phyloP scores from a whole-genome alignment of 1,140 invertebrate genomes.

The Monomorium pharaonis region DNA sequence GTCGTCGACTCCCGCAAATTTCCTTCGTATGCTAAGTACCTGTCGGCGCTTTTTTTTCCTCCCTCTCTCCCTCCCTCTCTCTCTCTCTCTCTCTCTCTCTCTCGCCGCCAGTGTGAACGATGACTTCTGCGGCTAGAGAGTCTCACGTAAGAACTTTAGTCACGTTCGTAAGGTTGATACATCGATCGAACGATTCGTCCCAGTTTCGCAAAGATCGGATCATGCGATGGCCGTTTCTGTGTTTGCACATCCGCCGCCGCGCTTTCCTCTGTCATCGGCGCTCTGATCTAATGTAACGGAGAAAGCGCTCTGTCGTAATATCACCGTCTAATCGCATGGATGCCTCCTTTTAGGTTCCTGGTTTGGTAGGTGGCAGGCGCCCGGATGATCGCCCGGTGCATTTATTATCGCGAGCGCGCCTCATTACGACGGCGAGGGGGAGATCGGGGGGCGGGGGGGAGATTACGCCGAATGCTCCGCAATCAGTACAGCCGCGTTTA shows the following conservation, averaged over 20 bases:
- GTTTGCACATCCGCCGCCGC: conserved; percentile 11
- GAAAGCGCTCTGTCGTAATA: conserved; percentile 61
- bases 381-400: not conserved
- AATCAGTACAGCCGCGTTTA: conserved; percentile 22
- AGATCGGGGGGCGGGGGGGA: not conserved
- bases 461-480: conserved; percentile 8
- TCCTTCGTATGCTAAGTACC: conserved; percentile 33
- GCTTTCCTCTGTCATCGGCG: conserved; percentile 65
- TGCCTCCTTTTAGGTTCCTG: conserved; percentile 27
- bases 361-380: conserved; percentile 1
- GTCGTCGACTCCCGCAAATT: conserved; percentile 44
- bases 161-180: conserved; percentile 46
- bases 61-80: not conserved
- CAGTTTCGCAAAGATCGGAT: conserved; percentile 57
- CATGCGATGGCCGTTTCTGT: conserved; percentile 26
- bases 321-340: conserved; percentile 34
- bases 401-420: conserved; percentile 38
- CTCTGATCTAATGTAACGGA: conserved; percentile 46
- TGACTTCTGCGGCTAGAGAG: conserved; percentile 44
- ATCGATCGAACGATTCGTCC: conserved; percentile 50
- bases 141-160: conserved; percentile 56
- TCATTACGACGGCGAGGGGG: not conserved
- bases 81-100: not conserved
- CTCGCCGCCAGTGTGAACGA: conserved; percentile 21
- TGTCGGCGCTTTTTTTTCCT: not conserved